phyloP scores from a whole-genome alignment of 2,797 vertebrate species.

The Megaceryle alcyon region DNA sequence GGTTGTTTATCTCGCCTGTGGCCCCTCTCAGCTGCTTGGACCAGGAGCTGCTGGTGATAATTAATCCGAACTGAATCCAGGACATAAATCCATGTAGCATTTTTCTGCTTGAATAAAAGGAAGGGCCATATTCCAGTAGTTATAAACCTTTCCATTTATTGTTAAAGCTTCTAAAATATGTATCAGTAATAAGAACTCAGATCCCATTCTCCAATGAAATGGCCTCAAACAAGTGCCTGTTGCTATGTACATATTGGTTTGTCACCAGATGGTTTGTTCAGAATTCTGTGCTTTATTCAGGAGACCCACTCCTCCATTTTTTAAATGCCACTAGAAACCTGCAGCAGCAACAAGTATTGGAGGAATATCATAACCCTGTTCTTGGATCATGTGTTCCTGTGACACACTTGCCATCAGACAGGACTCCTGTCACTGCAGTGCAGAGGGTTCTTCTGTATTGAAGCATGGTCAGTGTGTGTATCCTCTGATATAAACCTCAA shows the following conservation, averaged over 20 bases:
- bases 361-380: neutral
- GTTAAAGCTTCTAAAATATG: neutral
- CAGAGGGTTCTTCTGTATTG: neutral
- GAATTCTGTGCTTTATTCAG: neutral
- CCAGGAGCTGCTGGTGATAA: too few relatives aligned
- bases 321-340: neutral
- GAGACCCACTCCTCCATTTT: neutral
- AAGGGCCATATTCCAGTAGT: neutral
- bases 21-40: too few relatives aligned
- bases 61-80: too few relatives aligned
- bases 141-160: neutral
- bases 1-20: too few relatives aligned
- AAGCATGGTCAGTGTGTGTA: too few relatives aligned
- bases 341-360: neutral
- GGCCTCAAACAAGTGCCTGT: neutral
- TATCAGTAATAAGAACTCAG: neutral
- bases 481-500: neutral
- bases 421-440: neutral
- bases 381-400: neutral
- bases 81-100: neutral
- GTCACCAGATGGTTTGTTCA: neutral
- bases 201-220: neutral
- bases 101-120: neutral
- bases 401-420: neutral
- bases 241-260: neutral